Conservation (phyloP, 2,888 invertebrate species). For the Chalcosyrphus nemorum region DNA sequence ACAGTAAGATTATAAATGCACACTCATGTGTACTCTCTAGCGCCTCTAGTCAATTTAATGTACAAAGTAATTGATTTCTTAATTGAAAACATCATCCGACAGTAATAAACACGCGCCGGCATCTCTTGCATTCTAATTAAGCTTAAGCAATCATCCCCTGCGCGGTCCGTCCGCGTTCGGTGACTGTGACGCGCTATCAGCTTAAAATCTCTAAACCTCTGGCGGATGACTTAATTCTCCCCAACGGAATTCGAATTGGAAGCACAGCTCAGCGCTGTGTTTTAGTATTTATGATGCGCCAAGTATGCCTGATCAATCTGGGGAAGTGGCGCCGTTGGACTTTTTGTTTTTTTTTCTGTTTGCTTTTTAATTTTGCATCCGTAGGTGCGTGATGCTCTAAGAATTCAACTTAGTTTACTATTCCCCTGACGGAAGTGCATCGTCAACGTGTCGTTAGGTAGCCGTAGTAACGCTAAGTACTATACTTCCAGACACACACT, state of each 20-base stretch:
- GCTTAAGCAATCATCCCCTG: background rate
- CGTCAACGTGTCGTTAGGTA: slow-evolving; percentile 31
- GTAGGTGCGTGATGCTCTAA: slow-evolving; percentile 49
- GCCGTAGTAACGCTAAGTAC: background rate
- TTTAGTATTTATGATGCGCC: slow-evolving; percentile 59
- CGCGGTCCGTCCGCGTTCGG: slow-evolving; percentile 36
- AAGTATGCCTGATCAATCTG: slow-evolving; percentile 62
- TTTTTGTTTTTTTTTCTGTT: slow-evolving; percentile 30
- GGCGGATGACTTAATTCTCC: slow-evolving; percentile 42
- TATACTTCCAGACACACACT: slow-evolving; percentile 9
- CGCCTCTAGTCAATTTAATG: slow-evolving; percentile 40
- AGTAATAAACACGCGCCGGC: slow-evolving; percentile 48
- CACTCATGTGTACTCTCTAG: slow-evolving; percentile 3
- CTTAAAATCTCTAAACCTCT: slow-evolving; percentile 49
- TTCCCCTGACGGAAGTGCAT: slow-evolving; percentile 51
- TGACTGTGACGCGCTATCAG: slow-evolving; percentile 55
- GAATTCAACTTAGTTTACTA: slow-evolving; percentile 34
- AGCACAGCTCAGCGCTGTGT: slow-evolving; percentile 12
- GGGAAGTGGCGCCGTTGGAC: slow-evolving; percentile 60
- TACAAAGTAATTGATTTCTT: slow-evolving; percentile 62
- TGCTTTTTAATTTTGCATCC: slow-evolving; percentile 2
- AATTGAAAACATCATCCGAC: slow-evolving; percentile 63
- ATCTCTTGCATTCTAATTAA: slow-evolving; percentile 53
- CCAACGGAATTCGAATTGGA: slow-evolving; percentile 49
- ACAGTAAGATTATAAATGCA: background rate